Conservation (phyloP, 2,797 vertebrate genomes). For the Falco naumanni region DNA sequence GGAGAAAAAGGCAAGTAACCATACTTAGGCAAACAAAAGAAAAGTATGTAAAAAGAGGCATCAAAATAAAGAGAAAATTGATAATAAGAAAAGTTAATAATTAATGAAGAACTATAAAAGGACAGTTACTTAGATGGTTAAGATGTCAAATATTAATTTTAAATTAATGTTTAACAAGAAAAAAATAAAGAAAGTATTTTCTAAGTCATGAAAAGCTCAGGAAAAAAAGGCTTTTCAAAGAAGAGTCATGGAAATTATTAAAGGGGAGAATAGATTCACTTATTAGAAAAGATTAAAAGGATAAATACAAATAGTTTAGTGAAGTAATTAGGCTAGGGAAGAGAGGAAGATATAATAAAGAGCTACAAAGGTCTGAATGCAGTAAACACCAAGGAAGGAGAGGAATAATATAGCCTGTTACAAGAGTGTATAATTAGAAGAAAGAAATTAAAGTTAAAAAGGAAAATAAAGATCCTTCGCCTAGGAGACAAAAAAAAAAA, state of each 20-base stretch:
- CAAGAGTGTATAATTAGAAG: background rate
- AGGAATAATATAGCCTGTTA: background rate
- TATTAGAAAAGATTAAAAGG: conserved; percentile 58
- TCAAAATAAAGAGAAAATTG: background rate
- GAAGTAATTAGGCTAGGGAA: conserved; percentile 33
- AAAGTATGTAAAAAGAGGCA: background rate
- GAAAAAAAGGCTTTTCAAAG: background rate
- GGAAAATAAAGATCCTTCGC: background rate
- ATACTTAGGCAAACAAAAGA: background rate
- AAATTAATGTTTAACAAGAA: background rate
- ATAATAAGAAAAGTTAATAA: background rate
- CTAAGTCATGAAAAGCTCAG: background rate
- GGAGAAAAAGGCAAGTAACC: background rate
- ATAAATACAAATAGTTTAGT: conserved; percentile 51
- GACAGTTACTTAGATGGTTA: background rate
- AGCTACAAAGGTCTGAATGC: conserved; percentile 33
- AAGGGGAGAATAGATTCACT: conserved; percentile 6
- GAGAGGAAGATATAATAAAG: conserved; percentile 8
- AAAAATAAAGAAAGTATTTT: background rate
- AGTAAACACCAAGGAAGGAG: background rate
- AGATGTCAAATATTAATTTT: background rate
- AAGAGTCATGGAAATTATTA: conserved; percentile 12
- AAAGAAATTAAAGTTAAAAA: conserved; percentile 14
- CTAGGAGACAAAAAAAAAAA: background rate
- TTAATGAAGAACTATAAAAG: background rate